Evolutionary conservation across 2,113 vertebrate genomes (phyloP).

Genomic region (Oryzias javanicus): DNA sequence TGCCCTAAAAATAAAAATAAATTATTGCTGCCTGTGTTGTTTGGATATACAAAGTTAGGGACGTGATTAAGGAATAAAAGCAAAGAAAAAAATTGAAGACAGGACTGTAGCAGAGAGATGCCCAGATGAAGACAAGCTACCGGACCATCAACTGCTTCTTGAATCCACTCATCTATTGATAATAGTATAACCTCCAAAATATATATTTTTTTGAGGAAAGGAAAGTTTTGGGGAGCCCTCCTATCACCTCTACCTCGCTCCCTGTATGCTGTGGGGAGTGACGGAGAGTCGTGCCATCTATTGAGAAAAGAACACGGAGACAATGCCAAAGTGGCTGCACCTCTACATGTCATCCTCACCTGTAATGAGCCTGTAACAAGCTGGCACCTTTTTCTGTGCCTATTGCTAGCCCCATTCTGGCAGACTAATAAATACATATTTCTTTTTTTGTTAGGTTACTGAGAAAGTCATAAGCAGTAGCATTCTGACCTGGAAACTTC

Average conservation of each 20-base stretch:
- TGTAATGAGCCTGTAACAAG: constrained; percentile 76
- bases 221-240: constrained; percentile 52
- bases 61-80: constrained; percentile 15
- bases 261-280: constrained; percentile 47
- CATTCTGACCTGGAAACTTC: constrained; percentile 39
- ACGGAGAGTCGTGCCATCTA: constrained; percentile 53
- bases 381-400: constrained; percentile 59
- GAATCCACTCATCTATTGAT: constrained; percentile 76
- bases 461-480: constrained; percentile 54
- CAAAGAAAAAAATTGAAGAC: constrained; percentile 3
- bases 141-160: constrained; percentile 62
- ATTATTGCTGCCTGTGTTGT: too few relatives aligned
- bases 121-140: constrained; percentile 15
- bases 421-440: constrained; percentile 69
- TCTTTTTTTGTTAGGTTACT: constrained; percentile 67
- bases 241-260: constrained; percentile 46
- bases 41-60: not conserved
- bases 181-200: constrained; percentile 79
- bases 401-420: constrained; percentile 43
- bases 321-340: constrained; percentile 56
- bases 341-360: constrained; percentile 71
- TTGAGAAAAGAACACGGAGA: constrained; percentile 52
- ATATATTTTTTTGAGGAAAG: constrained; percentile 70
- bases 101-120: constrained; percentile 16
- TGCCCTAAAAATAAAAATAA: too few relatives aligned